Evolutionary conservation across 2,113 vertebrate species (phyloP).

Genomic region (Corythornis cristatus): DNA sequence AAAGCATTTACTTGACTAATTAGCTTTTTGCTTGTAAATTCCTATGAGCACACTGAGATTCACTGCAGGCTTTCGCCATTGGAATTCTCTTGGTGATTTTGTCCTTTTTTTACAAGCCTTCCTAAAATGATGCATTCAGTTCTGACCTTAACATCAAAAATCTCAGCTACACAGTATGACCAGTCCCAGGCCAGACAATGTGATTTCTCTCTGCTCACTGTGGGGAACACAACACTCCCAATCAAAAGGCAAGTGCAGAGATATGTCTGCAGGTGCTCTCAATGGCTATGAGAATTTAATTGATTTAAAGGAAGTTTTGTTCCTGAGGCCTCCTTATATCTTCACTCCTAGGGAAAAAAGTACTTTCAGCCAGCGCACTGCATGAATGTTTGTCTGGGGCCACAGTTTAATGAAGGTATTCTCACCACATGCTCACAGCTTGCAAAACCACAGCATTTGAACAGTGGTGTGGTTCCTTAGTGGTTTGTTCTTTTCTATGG

Average conservation of each 20-base stretch:
- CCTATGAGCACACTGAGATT: neutral
- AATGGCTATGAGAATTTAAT: neutral
- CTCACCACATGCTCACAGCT: neutral
- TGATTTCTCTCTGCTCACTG: neutral
- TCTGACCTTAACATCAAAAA: neutral
- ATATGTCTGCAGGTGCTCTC: neutral
- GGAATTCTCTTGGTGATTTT: neutral
- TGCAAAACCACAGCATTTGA: neutral
- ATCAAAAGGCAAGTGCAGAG: neutral
- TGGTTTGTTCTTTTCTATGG: neutral
- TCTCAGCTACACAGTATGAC: fast-evolving
- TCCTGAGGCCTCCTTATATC: neutral
- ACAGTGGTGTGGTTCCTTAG: neutral
- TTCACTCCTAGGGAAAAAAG: neutral
- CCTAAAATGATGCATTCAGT: neutral
- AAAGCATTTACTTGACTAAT: constrained; percentile 6
- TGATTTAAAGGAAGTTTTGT: neutral
- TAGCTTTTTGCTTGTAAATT: neutral
- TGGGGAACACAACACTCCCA: neutral
- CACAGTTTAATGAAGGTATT: constrained; percentile 9
- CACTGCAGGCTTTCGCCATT: neutral
- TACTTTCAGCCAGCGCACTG: neutral
- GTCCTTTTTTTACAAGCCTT: neutral
- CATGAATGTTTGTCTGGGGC: neutral
- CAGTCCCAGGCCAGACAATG: neutral